Conservation (phyloP, 2,113 vertebrate species). For the Elachura formosa region DNA sequence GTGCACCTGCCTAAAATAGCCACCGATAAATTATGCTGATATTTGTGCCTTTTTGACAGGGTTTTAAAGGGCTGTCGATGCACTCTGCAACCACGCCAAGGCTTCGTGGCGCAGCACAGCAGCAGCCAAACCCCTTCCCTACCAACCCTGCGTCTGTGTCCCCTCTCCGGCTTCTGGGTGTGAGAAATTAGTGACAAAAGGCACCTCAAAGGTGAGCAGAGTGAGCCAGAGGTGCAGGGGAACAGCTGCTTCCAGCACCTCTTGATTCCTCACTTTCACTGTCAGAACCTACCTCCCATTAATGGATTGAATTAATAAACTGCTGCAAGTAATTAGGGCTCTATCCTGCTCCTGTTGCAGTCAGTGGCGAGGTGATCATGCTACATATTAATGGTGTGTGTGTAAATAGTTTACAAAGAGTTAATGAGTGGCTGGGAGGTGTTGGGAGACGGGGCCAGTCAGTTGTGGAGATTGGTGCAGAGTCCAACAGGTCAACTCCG, state of each 20-base stretch:
- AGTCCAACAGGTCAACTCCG: constrained; percentile 24
- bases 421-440: constrained; percentile 24
- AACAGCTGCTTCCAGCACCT: neutral
- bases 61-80: neutral
- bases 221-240: neutral
- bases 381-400: neutral
- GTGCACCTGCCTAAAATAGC: constrained; percentile 63
- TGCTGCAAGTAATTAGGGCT: neutral
- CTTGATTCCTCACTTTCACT: neutral
- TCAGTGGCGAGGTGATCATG: rapidly evolving
- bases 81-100: neutral
- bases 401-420: constrained; percentile 7
- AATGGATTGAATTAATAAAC: constrained; percentile 16
- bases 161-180: rapidly evolving
- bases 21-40: constrained; percentile 47
- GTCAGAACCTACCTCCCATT: neutral
- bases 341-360: neutral
- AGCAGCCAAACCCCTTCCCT: neutral
- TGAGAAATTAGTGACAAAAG: neutral
- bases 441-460: neutral
- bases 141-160: neutral
- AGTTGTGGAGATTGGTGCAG: neutral
- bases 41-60: constrained; percentile 29
- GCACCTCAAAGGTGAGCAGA: neutral
- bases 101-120: rapidly evolving